Conservation (phyloP, 2,888 invertebrate species). For the Chorisops tibialis region DNA sequence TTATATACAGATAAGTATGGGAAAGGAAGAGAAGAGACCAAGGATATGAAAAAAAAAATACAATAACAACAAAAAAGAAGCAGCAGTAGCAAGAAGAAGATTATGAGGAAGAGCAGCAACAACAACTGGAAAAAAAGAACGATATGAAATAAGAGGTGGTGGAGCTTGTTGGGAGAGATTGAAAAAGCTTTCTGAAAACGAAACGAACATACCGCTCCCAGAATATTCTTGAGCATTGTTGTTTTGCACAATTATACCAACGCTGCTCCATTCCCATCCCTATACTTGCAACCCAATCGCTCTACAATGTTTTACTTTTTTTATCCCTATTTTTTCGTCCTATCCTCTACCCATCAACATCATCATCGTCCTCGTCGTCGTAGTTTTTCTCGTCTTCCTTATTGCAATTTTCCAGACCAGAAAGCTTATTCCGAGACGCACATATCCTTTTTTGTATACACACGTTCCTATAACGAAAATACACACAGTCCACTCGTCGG, state of each 20-base stretch:
- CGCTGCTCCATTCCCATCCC: slow-evolving; percentile 1
- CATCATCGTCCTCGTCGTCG: background rate
- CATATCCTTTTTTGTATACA: slow-evolving; percentile 4
- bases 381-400: slow-evolving; percentile 28
- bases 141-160: slow-evolving; percentile 33
- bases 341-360: background rate
- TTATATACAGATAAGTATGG: background rate
- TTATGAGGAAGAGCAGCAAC: background rate
- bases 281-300: slow-evolving; percentile 16
- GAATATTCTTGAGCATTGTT: background rate
- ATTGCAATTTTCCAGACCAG: slow-evolving; percentile 33
- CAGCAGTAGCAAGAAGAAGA: slow-evolving; percentile 1
- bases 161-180: slow-evolving; percentile 20
- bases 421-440: slow-evolving; percentile 28
- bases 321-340: background rate
- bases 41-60: background rate
- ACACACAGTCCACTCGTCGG: background rate
- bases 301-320: slow-evolving; percentile 11
- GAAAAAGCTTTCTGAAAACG: slow-evolving; percentile 28
- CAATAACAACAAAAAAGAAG: background rate
- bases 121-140: slow-evolving; percentile 23
- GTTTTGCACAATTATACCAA: background rate
- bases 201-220: background rate
- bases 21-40: background rate
- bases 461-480: background rate